These are phyloP conservation scores for Rhinoraja longicauda DNA, from an alignment of 2,797 vertebrate species.

Conservation along the genomic window DNA sequence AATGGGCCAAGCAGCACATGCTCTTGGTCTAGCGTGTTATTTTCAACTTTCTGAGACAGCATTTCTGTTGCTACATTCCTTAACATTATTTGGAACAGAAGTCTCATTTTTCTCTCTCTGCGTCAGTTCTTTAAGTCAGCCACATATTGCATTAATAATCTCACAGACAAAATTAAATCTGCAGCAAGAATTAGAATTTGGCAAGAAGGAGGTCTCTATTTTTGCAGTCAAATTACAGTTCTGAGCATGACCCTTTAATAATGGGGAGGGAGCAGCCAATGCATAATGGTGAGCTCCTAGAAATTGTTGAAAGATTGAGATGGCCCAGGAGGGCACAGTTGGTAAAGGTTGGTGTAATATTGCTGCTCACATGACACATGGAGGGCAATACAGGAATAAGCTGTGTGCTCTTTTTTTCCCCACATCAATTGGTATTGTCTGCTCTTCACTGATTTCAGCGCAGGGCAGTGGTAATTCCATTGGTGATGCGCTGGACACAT, in stretches of 20 bases:
- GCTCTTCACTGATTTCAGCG: too few species aligned
- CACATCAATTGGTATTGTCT: too few species aligned
- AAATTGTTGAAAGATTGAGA: neutral
- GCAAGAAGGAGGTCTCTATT: neutral
- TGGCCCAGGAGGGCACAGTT: neutral
- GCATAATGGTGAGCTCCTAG: neutral
- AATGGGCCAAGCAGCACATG: neutral
- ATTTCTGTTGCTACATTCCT: neutral
- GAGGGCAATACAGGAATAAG: too few species aligned
- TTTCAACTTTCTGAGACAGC: neutral
- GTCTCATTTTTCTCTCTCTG: neutral
- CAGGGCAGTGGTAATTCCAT: too few species aligned
- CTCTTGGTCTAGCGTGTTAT: neutral
- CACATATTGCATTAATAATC: constrained; percentile 29
- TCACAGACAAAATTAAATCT: constrained; percentile 4
- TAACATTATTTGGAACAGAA: constrained; percentile 17
- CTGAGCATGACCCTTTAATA: neutral
- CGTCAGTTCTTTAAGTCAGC: constrained; percentile 11
- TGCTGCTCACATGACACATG: too few species aligned
- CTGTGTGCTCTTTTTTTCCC: too few species aligned
- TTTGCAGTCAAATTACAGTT: neutral
- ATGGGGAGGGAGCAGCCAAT: neutral
- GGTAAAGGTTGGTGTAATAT: neutral
- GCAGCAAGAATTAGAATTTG: constrained; percentile 8
- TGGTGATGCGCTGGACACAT: too few species aligned